These are phyloP conservation scores for Pseudococcus viburni DNA, from an alignment of 2,888 invertebrate genomes.

Conservation along the genomic window DNA sequence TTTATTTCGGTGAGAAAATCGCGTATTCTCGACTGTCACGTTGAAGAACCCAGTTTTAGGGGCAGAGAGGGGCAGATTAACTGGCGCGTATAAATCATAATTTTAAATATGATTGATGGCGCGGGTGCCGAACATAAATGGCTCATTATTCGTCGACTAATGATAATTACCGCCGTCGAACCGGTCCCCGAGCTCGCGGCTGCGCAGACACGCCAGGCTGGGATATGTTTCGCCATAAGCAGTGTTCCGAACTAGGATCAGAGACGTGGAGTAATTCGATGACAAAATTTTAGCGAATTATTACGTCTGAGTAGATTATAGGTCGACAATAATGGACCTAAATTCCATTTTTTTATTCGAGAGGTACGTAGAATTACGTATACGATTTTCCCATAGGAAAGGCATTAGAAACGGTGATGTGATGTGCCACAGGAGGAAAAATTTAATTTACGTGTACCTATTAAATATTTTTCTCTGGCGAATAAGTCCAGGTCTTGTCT, in stretches of 20 bases:
- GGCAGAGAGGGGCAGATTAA: neutral
- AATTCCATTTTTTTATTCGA: no score
- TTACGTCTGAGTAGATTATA: neutral
- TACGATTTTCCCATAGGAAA: no score
- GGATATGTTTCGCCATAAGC: neutral
- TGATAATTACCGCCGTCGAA: neutral
- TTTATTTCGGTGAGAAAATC: neutral
- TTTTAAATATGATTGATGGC: neutral
- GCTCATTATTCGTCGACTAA: neutral
- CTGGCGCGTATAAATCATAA: neutral
- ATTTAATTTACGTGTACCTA: no score
- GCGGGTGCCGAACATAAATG: neutral
- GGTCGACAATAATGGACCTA: no score
- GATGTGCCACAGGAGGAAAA: no score
- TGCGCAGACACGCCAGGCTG: neutral
- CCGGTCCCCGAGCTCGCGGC: neutral
- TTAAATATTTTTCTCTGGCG: no score
- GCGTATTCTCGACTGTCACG: neutral
- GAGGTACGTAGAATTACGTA: no score
- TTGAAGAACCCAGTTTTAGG: no score
- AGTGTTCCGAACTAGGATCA: neutral
- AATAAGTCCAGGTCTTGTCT: no score
- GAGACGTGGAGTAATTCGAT: neutral
- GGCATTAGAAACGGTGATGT: no score
- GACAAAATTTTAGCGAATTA: constrained; percentile 1